Evolutionary conservation across 2,888 invertebrate genomes (phyloP), one percentile per base, ranked within the genome.

Genomic region (Clostera curtula): DNA sequence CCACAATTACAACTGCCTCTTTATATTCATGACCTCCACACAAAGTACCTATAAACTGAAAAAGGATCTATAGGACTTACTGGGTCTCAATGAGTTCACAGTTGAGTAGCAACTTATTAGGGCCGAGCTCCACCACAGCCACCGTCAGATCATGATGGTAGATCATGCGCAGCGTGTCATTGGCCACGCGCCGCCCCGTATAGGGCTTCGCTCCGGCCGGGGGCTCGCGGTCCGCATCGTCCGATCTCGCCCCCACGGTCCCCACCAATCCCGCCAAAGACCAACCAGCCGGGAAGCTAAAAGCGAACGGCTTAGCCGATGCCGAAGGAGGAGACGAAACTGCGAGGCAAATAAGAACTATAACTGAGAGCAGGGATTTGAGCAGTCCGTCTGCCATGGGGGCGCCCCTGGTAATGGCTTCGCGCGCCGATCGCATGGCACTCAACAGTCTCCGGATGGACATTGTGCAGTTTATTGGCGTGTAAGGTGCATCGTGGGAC

Each of bases 41-140:
- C n/a, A n/a, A n/a, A n/a, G n/a, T n/a, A n/a, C n/a, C n/a, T n/a
- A n/a, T n/a, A n/a, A n/a, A n/a, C n/a, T n/a, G n/a, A n/a, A n/a
- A n/a, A n/a, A n/a, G n/a, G n/a, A n/a, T n/a, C n/a, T n/a, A n/a
- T n/a, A n/a, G n/a, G n/a, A 92, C 94, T 93, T 75, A 95, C 95
- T 90, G 89, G 45, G 93, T 92, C 86, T 95, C 95, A 58, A 95
- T 90, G 50, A 95, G 86, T 66, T 93, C 92, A 65, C 94, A 94
- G 58, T 90, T 89, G 25, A 90, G 84, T 33, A 93, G 79, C 50
- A 90, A 73, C 62, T 91, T 91, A 36, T 87, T 87, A 4, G 87
- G 85, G 3, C 90, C 91, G 32, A 93, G 82, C 65, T 94, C 93
- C 22, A 93, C 90, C 20, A 95, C 88, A 1, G 93, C 94, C 20